phyloP scores from a whole-genome alignment of 2,113 vertebrate species.

The Actenoides lindsayi region DNA sequence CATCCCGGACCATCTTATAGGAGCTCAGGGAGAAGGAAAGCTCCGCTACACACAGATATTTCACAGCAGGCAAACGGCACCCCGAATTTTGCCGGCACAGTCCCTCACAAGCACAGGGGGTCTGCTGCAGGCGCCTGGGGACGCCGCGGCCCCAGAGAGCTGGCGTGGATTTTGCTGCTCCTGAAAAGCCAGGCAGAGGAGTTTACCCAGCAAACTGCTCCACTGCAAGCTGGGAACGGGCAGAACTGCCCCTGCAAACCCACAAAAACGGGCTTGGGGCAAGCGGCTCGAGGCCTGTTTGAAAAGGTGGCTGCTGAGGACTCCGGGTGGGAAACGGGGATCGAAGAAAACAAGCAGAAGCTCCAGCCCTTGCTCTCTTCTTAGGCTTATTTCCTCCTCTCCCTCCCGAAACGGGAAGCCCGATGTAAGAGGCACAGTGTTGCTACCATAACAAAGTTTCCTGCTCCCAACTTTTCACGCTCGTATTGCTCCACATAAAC shows the following conservation, averaged over 20 bases:
- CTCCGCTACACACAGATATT: not conserved
- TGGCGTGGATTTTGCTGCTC: accelerated
- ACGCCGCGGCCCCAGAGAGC: not conserved
- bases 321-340: not conserved
- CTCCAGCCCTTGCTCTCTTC: not conserved
- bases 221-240: not conserved
- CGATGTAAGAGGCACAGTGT: accelerated
- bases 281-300: not conserved
- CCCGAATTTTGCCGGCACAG: not conserved
- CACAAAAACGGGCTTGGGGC: not conserved
- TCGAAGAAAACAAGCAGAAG: not conserved
- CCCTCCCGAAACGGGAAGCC: not conserved
- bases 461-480: not conserved
- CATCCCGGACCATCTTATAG: accelerated
- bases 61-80: not conserved
- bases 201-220: not conserved
- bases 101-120: not conserved
- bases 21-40: not conserved
- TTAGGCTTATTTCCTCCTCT: not conserved
- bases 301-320: not conserved
- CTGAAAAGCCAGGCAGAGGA: not conserved
- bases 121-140: not conserved
- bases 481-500: not conserved
- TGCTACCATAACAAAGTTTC: conserved; percentile 2
- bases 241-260: not conserved